Conservation (phyloP, 2,888 invertebrate species). For the Pimpla rufipes region DNA sequence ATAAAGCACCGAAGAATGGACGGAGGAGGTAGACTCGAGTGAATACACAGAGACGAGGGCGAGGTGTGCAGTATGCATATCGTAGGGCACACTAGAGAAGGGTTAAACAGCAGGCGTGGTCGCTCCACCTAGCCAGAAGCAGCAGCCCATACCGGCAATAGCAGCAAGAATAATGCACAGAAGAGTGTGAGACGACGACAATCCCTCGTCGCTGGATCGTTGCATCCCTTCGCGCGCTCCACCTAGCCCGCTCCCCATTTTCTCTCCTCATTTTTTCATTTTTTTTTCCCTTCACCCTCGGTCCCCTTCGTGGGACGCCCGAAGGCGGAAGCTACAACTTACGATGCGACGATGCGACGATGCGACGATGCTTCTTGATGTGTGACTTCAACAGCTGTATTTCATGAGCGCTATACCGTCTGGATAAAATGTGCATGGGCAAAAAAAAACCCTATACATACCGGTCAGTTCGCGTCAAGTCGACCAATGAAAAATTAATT, state of each 20-base stretch:
- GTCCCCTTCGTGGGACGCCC: conserved; percentile 48
- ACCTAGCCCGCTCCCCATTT: conserved; percentile 34
- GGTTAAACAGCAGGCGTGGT: conserved; percentile 54
- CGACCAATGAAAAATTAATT: neutral
- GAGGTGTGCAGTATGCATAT: conserved; percentile 63
- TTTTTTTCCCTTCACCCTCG: conserved; percentile 15
- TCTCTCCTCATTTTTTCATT: conserved; percentile 27
- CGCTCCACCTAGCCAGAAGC: conserved; percentile 35
- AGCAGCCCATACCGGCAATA: neutral
- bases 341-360: conserved; percentile 75
- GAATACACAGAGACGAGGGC: conserved; percentile 54
- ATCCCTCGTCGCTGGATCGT: conserved; percentile 57
- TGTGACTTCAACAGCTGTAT: conserved; percentile 70
- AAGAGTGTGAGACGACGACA: conserved; percentile 45
- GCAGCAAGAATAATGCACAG: neutral
- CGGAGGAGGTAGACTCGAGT: conserved; percentile 51
- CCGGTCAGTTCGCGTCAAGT: neutral
- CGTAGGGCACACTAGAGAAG: conserved; percentile 53
- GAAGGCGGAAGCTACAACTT: conserved; percentile 74
- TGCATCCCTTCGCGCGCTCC: conserved; percentile 25
- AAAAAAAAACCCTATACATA: conserved; percentile 9
- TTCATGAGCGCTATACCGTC: conserved; percentile 52
- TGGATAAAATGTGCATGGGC: conserved; percentile 46
- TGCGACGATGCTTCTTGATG: conserved; percentile 75
- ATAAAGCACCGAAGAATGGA: conserved; percentile 39